These are phyloP conservation scores for Cyanoliseus patagonus DNA, from an alignment of 2,113 vertebrate genomes.

Conservation along the genomic window DNA sequence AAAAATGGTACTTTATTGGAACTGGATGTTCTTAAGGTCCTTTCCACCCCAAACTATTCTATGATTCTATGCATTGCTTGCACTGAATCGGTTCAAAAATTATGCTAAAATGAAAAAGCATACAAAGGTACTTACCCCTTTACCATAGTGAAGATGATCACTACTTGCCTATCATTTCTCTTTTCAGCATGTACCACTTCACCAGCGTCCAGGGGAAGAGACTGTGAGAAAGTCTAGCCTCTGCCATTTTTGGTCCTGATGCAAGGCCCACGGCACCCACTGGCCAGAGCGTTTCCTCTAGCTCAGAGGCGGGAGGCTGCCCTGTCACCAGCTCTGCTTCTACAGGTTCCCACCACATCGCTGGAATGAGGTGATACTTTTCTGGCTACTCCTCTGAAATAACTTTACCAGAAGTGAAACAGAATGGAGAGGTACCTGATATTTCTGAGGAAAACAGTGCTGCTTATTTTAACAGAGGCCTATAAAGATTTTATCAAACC, in stretches of 20 bases:
- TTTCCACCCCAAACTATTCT: no score
- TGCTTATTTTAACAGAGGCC: background rate
- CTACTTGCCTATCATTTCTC: background rate
- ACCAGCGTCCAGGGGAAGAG: background rate
- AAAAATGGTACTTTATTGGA: background rate
- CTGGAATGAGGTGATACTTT: background rate
- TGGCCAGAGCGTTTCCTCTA: background rate
- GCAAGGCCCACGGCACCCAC: background rate
- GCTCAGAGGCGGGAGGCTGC: background rate
- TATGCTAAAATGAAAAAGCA: background rate
- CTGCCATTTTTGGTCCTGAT: accelerated
- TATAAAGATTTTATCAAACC: slow-evolving; percentile 19
- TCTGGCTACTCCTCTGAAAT: background rate
- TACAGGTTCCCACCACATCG: background rate
- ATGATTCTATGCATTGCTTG: background rate
- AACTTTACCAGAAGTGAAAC: slow-evolving; percentile 17
- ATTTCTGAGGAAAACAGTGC: background rate
- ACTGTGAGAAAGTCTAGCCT: background rate
- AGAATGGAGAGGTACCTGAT: background rate
- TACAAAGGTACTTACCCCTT: background rate
- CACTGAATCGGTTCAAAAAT: background rate
- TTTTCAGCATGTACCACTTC: background rate
- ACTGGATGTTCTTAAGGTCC: no score
- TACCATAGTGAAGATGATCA: background rate
- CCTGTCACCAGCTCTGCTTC: background rate